These are phyloP conservation scores for Idaea dimidiata DNA, from an alignment of 2,888 invertebrate genomes.

Conservation along the genomic window DNA sequence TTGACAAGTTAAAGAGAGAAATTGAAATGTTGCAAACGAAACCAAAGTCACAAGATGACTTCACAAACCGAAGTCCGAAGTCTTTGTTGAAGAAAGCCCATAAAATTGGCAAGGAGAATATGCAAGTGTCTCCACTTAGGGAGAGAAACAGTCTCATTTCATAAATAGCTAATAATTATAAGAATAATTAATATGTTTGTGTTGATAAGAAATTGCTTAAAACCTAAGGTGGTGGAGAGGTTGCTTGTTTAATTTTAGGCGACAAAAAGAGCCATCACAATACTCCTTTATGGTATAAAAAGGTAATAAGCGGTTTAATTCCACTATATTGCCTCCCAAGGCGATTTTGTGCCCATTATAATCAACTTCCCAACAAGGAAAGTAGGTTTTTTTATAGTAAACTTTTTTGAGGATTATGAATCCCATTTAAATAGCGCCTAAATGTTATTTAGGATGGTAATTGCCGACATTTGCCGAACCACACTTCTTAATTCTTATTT, in stretches of 20 bases:
- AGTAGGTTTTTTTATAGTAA: constrained; percentile 6
- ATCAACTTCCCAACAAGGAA: no score
- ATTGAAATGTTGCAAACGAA: constrained; percentile 53
- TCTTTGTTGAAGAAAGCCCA: constrained; percentile 58
- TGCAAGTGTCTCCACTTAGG: constrained; percentile 69
- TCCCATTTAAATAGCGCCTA: background rate
- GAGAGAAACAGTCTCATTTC: constrained; percentile 62
- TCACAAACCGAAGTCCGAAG: background rate
- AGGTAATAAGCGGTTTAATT: no score
- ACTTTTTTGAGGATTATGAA: background rate
- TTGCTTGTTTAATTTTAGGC: no score
- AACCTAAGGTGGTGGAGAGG: no score
- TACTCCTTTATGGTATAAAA: no score
- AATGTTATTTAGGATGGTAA: no score
- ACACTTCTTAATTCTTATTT: no score
- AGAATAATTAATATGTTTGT: background rate
- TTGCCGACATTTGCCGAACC: no score
- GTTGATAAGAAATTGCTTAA: no score
- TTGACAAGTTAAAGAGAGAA: constrained; percentile 71
- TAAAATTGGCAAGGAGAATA: constrained; percentile 72
- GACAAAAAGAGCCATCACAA: no score
- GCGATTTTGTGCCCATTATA: no score
- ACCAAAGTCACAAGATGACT: constrained; percentile 58
- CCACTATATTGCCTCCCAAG: no score
- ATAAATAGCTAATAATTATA: constrained; percentile 1